Conservation (phyloP, 92 coral and sea anemone genomes). For the Meandrina meandrites region DNA sequence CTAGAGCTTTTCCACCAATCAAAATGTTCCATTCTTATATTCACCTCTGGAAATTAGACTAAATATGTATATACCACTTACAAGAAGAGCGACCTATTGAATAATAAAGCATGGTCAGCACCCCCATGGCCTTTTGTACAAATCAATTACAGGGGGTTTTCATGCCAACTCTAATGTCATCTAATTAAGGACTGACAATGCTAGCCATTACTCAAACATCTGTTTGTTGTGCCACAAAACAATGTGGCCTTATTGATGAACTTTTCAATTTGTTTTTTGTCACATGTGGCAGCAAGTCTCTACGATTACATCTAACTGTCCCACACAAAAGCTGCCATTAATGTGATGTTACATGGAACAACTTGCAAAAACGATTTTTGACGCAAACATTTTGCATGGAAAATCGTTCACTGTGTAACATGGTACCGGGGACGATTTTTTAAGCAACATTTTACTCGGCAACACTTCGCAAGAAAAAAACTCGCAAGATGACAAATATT, state of each 20-base stretch:
- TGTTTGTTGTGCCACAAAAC: constrained; percentile 47
- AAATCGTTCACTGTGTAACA: too few species aligned
- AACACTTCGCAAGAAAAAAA: too few species aligned
- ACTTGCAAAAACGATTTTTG: too few species aligned
- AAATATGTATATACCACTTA: constrained; percentile 40
- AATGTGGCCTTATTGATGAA: constrained; percentile 45
- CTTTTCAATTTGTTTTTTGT: constrained; percentile 49
- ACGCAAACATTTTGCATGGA: too few species aligned
- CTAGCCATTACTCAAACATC: constrained; percentile 41
- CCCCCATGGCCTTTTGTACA: constrained; percentile 23
- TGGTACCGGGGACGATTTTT: too few species aligned
- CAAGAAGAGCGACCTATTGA: constrained; percentile 19
- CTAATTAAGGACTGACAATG: constrained; percentile 31
- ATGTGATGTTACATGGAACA: too few species aligned
- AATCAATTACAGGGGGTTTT: constrained; percentile 1
- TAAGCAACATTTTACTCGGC: too few species aligned
- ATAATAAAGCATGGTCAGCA: constrained; percentile 36
- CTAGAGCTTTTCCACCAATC: too few species aligned
- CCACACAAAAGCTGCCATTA: constrained; percentile 62
- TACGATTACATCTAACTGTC: constrained; percentile 56
- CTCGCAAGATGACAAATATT: too few species aligned
- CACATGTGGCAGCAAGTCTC: constrained; percentile 47
- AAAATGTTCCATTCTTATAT: too few species aligned
- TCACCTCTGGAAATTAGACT: too few species aligned
- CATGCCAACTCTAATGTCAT: constrained; percentile 4